A percentile compares a stretch with the other conserved stretches of the same genome.
phyloP scores from a whole-genome alignment of 2,888 invertebrate species.

The Sphinx pinastri region DNA sequence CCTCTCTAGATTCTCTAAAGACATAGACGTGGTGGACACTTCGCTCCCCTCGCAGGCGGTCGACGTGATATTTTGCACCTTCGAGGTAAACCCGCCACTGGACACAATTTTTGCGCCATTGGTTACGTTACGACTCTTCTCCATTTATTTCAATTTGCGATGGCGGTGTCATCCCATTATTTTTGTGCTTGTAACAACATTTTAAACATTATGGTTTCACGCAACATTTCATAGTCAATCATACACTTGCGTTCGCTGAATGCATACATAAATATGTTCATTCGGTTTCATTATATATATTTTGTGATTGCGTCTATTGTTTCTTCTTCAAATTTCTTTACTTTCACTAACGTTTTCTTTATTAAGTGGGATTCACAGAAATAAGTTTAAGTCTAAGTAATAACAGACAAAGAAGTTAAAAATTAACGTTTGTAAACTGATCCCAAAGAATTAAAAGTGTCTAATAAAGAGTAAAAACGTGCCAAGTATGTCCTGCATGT shows the following conservation, averaged over 20 bases:
- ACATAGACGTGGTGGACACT: constrained; percentile 89
- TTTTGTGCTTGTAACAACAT: neutral
- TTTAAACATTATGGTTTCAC: neutral
- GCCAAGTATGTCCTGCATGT: neutral
- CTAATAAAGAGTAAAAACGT: neutral
- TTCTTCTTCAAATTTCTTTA: neutral
- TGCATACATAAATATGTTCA: neutral
- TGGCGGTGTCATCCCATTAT: constrained; percentile 34
- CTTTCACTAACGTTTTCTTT: neutral
- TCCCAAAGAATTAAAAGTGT: constrained; percentile 43
- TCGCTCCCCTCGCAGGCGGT: constrained; percentile 86
- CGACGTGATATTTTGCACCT: constrained; percentile 88
- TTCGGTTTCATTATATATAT: neutral
- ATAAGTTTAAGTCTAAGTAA: neutral
- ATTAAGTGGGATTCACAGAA: neutral
- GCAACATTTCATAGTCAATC: neutral
- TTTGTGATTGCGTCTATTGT: constrained; percentile 6
- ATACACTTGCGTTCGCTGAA: neutral
- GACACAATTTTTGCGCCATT: constrained; percentile 28
- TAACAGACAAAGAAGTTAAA: neutral
- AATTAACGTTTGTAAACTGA: constrained; percentile 67
- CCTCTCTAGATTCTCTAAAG: constrained; percentile 89
- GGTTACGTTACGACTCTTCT: constrained; percentile 21
- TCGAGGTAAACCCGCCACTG: constrained; percentile 85
- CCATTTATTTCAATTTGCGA: constrained; percentile 30